Evolutionary conservation across 2,113 vertebrate genomes (phyloP), one percentile per base, ranked within the genome.

Genomic region (Amphiprion percula): DNA sequence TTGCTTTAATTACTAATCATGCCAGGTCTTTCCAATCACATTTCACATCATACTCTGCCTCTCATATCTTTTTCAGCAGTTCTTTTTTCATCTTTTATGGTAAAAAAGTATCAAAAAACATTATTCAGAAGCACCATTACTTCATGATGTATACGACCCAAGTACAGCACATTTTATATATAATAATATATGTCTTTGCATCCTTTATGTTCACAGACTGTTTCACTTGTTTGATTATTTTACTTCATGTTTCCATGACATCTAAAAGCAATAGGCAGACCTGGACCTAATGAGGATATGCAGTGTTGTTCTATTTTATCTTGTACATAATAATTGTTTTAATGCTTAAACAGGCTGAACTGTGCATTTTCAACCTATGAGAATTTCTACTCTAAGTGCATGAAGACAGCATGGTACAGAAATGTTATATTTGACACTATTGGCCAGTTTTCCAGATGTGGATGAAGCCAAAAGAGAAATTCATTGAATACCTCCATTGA

Each of bases 301-400:
- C 54, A 55, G 6, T 33, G 17, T 47, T 30, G 47, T 39, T 72
- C 75, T 74, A 79, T 16, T 50, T 33, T 44, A 52, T 44, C 17
- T 79, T 91, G 80, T 86, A 92, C 53, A 90, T 82, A 83, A 47
- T n/a, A n/a, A 68, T 10, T 33, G 50, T 79, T 79, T 77, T 67
- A 71, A 68, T 63, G 67, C 70, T 65, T 58, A 54, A 17, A 37
- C 50, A 55, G 52, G 56, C 62, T 41, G 16, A 49, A n/a, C 8
- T 59, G 33, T 24, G 15, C 53, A 39, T 80, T 75, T 85, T 24
- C 10, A 71, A 55, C 37, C 23, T 53, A 39, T 9, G 37, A 30
- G 0, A 39, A 62, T 67, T 77, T 79, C 15, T 79, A 66, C 23
- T 63, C 2, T 50, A 58, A 44, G 37, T 55, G 41, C 67, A 79